Conservation (phyloP, 2,888 invertebrate genomes). For the Leucophenga montana region DNA sequence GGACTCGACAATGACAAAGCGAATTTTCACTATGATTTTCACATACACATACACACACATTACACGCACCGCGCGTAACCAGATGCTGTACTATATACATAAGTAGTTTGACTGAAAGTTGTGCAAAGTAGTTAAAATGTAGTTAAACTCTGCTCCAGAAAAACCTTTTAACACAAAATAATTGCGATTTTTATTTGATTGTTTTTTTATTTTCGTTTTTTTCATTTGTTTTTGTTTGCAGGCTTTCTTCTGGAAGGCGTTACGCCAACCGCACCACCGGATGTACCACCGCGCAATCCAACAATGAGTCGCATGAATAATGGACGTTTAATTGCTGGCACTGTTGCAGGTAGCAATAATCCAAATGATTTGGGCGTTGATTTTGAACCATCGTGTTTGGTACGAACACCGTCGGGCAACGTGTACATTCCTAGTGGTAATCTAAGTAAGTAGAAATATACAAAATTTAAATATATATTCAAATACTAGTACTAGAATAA, state of each 20-base stretch:
- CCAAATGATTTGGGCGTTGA: constrained; percentile 83
- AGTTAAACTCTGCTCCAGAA: constrained; percentile 12
- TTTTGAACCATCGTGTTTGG: constrained; percentile 92
- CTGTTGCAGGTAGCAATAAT: constrained; percentile 73
- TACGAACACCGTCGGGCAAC: constrained; percentile 92
- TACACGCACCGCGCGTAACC: not conserved
- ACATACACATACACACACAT: not conserved
- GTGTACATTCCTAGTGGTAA: constrained; percentile 92
- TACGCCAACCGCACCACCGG: constrained; percentile 82
- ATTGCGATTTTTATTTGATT: constrained; percentile 10
- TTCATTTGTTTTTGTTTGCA: constrained; percentile 73
- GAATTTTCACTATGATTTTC: not conserved
- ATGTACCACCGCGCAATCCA: constrained; percentile 92
- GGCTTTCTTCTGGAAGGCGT: constrained; percentile 90
- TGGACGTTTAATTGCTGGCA: constrained; percentile 87
- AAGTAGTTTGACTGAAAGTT: not conserved
- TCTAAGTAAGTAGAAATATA: constrained; percentile 74
- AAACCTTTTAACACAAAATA: constrained; percentile 13
- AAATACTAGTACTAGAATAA: too few relatives aligned
- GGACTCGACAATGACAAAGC: not conserved
- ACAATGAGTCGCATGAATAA: constrained; percentile 94
- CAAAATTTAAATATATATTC: too few relatives aligned
- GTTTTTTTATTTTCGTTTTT: constrained; percentile 33
- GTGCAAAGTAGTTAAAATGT: constrained; percentile 11
- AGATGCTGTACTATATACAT: not conserved